Percentiles rank a stretch among this genome's conserved stretches.
Evolutionary conservation across 2,888 invertebrate species (phyloP).

Genomic region (Drosophila multiciliata): DNA sequence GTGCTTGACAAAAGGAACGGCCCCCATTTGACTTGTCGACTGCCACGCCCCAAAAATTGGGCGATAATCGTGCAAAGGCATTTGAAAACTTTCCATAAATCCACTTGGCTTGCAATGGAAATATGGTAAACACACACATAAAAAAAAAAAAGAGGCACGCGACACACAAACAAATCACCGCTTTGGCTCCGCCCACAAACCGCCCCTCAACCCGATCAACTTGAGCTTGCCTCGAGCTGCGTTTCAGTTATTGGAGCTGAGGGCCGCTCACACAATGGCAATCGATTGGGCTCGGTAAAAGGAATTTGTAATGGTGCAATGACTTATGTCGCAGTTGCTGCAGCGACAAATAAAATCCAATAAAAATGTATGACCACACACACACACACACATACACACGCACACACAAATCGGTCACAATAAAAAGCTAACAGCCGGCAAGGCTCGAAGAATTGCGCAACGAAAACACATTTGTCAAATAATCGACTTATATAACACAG

Average conservation of each 20-base stretch:
- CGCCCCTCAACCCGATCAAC: conserved; percentile 3
- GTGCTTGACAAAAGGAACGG: conserved; percentile 2
- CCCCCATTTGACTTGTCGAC: background rate
- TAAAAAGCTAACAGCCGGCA: conserved; percentile 12
- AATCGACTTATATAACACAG: conserved; percentile 37
- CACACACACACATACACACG: background rate
- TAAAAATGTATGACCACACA: conserved; percentile 46
- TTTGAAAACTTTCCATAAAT: conserved; percentile 71
- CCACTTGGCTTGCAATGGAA: conserved; percentile 55
- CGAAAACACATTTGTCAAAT: conserved; percentile 65
- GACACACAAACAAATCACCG: conserved; percentile 35
- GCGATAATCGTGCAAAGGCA: conserved; percentile 48
- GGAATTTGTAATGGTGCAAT: conserved; percentile 77
- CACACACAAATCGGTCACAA: conserved; percentile 4
- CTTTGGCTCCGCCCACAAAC: background rate
- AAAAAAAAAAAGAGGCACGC: conserved; percentile 53
- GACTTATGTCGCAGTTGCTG: conserved; percentile 68
- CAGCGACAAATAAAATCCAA: conserved; percentile 61
- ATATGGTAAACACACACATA: conserved; percentile 39
- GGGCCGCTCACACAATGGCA: conserved; percentile 52
- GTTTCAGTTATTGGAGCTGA: conserved; percentile 12
- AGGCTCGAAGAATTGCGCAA: conserved; percentile 12
- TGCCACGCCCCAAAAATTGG: conserved; percentile 30
- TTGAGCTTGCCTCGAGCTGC: conserved; percentile 22
- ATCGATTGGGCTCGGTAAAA: conserved; percentile 67